These are phyloP conservation scores for Erpetoichthys calabaricus DNA, from an alignment of 2,797 vertebrate genomes.

Conservation along the genomic window DNA sequence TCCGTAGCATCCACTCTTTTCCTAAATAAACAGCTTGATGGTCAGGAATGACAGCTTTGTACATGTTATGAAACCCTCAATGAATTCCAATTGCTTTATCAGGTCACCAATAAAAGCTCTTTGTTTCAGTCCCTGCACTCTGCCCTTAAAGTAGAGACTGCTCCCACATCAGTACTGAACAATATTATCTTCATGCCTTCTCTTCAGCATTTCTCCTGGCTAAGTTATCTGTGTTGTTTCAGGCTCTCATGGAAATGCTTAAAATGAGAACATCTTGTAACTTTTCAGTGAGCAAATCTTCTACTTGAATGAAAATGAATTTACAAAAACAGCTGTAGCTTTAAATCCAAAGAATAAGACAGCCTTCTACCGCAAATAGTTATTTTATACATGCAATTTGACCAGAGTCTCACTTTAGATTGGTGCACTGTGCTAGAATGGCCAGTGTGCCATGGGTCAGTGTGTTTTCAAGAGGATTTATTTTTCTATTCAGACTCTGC, in stretches of 20 bases:
- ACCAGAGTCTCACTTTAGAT: too few species aligned
- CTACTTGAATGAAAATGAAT: too few species aligned
- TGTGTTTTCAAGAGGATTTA: too few species aligned
- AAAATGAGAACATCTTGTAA: not conserved
- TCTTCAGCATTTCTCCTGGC: not conserved
- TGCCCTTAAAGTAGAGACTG: not conserved
- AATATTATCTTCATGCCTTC: not conserved
- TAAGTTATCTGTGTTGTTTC: not conserved
- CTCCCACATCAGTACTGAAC: not conserved
- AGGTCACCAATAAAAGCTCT: constrained; percentile 1
- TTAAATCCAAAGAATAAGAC: too few species aligned
- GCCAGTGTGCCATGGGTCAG: too few species aligned
- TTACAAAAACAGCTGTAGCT: too few species aligned
- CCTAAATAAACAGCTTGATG: not conserved
- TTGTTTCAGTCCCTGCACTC: not conserved
- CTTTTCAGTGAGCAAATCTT: too few species aligned
- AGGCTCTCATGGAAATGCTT: not conserved
- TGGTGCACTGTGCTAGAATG: too few species aligned
- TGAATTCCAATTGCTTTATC: not conserved
- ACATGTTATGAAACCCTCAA: not conserved
- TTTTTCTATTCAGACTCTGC: too few species aligned
- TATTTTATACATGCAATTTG: too few species aligned
- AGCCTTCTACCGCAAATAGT: too few species aligned
- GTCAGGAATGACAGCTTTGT: not conserved
- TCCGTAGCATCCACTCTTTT: too few species aligned